Evolutionary conservation across 2,888 invertebrate species (phyloP), one percentile per base, ranked within the genome.

Genomic region (Panzeria rudis): DNA sequence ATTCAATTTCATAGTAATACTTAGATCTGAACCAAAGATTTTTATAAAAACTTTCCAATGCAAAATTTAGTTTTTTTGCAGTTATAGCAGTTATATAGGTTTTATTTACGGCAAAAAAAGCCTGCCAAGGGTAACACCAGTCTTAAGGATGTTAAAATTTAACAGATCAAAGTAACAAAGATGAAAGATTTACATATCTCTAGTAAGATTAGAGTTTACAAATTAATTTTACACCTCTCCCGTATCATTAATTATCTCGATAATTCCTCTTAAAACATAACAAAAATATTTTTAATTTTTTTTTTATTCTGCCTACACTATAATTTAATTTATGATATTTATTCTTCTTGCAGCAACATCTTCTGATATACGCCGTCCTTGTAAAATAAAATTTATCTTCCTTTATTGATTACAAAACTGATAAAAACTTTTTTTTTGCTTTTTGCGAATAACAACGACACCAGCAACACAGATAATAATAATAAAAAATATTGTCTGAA

Each of bases 331-430:
- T 59, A 59, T 77, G 23, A 3, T 17, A 47, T 54, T 61, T 47
- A 29, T 20, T 47, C 15, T 15, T 47, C 11, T 20, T 59, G 25
- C 9, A 44, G 54, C 23, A 17, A 61, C 25, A 54, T 66, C 68
- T 25, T 62, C 23, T 38, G 52, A 79, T 41, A 62, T 62, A 32
- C 29, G 44, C 79, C 73, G 79, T 69, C 75, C 79, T 83, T 83
- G 79, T 83, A 79, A 69, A 83, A 69, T 75, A 59, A 75, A 75
- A 29, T 64, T 83, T 79, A 83, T 79, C 78, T 79, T 56, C 44
- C 50, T 47, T 79, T 83, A 79, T 75, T 75, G 83, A 83, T 83
- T 79, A 83, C 29, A 71, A 62, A 78, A 75, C 54, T 83, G 83
- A 83, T 83, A 79, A 83, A 1, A 29, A 29, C 35, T 23, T 17